phyloP scores from a whole-genome alignment of 2,113 vertebrate genomes.

The Machaerirhynchus nigripectus region DNA sequence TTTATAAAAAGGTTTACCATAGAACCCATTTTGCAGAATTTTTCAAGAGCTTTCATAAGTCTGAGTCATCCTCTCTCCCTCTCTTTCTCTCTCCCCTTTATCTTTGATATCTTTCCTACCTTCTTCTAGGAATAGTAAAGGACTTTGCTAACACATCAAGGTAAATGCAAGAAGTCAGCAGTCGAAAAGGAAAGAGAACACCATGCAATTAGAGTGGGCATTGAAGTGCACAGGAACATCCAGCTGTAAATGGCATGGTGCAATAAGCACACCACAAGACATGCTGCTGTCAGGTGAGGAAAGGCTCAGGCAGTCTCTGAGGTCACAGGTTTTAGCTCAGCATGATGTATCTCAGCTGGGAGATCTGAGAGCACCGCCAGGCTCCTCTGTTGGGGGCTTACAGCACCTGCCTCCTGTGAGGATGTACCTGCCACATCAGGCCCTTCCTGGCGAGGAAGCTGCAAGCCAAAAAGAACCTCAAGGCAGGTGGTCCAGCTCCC shows the following conservation, averaged over 20 bases:
- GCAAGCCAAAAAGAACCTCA: neutral
- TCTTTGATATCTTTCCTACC: neutral
- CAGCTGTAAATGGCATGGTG: neutral
- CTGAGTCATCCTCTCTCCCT: neutral
- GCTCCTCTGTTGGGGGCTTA: neutral
- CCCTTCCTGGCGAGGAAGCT: fast-evolving
- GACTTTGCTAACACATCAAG: neutral
- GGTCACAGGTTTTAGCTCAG: neutral
- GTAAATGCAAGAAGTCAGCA: neutral
- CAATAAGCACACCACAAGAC: neutral
- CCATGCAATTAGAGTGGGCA: neutral
- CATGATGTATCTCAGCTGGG: fast-evolving
- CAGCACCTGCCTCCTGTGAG: neutral
- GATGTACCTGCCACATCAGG: fast-evolving
- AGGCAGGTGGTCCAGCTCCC: neutral
- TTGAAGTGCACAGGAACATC: neutral
- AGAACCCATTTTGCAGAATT: neutral
- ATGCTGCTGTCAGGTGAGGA: neutral
- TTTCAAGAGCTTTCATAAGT: neutral
- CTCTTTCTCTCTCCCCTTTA: neutral
- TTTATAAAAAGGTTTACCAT: neutral
- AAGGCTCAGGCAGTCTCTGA: neutral
- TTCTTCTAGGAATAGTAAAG: neutral
- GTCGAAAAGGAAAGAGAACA: neutral
- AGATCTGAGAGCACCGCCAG: neutral